Percentiles rank a stretch among this genome's conserved stretches.
These are phyloP conservation scores for Lamellibrachia luymesi DNA, from an alignment of 1,140 invertebrate genomes.

Conservation along the genomic window DNA sequence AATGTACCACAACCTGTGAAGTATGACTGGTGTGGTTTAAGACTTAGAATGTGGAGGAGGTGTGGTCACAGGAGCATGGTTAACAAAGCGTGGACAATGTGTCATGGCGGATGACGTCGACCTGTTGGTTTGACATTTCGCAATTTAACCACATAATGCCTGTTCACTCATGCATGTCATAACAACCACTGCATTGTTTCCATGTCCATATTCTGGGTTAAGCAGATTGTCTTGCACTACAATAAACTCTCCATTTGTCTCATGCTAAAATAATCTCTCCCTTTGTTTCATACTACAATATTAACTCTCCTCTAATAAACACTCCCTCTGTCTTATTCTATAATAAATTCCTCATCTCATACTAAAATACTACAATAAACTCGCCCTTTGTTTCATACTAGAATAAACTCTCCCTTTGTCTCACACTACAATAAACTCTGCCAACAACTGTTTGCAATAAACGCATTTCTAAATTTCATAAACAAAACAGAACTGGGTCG, in stretches of 20 bases:
- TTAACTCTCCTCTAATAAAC: too few species aligned
- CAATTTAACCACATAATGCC: background rate
- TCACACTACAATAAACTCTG: background rate
- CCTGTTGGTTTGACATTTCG: background rate
- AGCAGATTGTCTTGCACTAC: background rate
- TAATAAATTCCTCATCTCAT: too few species aligned
- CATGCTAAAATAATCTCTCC: too few species aligned
- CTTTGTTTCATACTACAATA: too few species aligned
- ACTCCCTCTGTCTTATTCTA: too few species aligned
- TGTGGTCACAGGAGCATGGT: background rate
- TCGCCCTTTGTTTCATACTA: background rate
- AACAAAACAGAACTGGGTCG: too few species aligned
- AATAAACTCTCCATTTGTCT: background rate
- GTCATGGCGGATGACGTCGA: background rate
- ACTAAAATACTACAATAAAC: background rate
- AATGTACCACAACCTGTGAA: too few species aligned
- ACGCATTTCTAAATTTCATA: background rate
- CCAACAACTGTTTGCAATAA: background rate
- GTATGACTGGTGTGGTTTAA: background rate
- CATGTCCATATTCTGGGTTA: background rate
- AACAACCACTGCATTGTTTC: background rate
- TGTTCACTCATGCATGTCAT: background rate
- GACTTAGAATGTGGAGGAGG: background rate
- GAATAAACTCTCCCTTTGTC: background rate
- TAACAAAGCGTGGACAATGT: background rate